Base-by-base conservation (phyloP, 2,888 invertebrate genomes). In the Shargacucullia verbasci region DNA sequence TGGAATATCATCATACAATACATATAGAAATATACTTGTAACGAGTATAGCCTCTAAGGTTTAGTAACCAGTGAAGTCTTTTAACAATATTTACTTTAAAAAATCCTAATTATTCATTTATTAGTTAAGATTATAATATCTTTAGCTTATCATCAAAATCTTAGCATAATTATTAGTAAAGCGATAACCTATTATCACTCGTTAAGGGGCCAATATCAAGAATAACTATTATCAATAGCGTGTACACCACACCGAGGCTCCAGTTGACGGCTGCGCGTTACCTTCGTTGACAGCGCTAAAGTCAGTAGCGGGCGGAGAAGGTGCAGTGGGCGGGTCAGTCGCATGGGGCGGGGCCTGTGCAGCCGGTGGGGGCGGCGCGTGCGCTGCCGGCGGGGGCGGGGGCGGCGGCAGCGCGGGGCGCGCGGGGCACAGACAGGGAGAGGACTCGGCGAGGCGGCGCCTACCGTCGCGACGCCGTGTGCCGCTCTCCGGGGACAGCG, bases 241-340 rank as follows among this genome's bases (percentile, higher is more conserved):
- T 27, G 15, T 52, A 61, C 41, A 50, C 38, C 54, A 70, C 62
- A 49, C 59, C 56, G 34, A 53, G 64, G 49, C 39, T 78, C 70
- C 89, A 89, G 90, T 87, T 87, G 89, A 90, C 90, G 88, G 77
- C 90, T 82, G 87, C 64, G 66, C 76, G 76, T 83, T 88, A 93
- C 93, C 93, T 93, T 93, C 93, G 84, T 94, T 90, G 88, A 92
- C 92, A 91, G 92, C 92, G 91, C 92, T 92, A 88, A 92, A 90
- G 86, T 93, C 92, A 74, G 91, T 79, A 56, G 43, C 71, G 37
- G 63, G 62, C 3, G 52, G 61, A 0, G 65, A 44, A 4, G 72
- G 64, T 34, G 69, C 54, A 11, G 31, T 53, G 59, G 44, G 61
- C 49, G 73, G 49, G 54, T 70, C 40, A 39, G 40, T 34, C 27